These are phyloP conservation scores for Parazoanthus atlanticus DNA, from an alignment of 92 coral and sea anemone genomes.

Conservation along the genomic window DNA sequence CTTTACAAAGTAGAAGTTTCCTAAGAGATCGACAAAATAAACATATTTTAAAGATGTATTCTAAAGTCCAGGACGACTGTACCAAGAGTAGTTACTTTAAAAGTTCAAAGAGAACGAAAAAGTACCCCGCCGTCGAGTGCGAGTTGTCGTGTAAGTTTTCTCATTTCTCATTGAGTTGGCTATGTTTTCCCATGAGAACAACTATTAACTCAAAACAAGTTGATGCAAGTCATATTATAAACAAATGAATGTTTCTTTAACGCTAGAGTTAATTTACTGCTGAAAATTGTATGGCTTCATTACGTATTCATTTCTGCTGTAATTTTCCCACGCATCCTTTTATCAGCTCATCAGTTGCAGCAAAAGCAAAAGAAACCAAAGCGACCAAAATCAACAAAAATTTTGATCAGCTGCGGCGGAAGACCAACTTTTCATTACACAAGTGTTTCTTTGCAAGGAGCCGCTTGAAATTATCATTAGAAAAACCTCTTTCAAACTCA, in stretches of 20 bases:
- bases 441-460: background rate
- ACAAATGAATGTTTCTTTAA: background rate
- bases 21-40: background rate
- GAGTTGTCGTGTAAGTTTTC: background rate
- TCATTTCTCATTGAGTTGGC: background rate
- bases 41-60: too few relatives aligned
- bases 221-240: background rate
- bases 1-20: background rate
- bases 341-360: background rate
- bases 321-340: slow-evolving; percentile 7
- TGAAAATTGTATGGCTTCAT: background rate
- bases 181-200: background rate
- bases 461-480: slow-evolving; percentile 11
- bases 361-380: background rate
- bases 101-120: background rate
- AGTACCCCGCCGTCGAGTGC: background rate
- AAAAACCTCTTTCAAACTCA: slow-evolving; percentile 13
- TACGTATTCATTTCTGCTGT: background rate
- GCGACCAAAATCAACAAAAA: slow-evolving; percentile 9
- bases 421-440: slow-evolving; percentile 5
- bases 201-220: background rate
- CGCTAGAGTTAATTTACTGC: background rate
- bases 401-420: slow-evolving; percentile 28
- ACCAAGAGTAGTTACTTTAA: background rate
- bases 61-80: background rate